Conservation (phyloP, 2,113 vertebrate genomes). For the Nesogale talazaci region DNA sequence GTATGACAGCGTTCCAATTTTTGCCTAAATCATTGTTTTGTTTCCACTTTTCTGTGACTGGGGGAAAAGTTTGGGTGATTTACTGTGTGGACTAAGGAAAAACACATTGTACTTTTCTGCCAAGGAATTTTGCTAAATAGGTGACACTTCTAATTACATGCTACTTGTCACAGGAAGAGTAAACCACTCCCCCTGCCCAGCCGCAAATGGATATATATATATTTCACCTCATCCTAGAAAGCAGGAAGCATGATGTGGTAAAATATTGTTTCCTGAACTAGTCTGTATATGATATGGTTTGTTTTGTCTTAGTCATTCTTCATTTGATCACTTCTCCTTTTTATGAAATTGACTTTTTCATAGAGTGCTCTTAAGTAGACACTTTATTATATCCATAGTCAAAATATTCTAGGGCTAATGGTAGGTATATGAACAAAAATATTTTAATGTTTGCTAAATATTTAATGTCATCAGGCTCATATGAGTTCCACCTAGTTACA, state of each 20-base stretch:
- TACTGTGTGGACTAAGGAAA: not conserved
- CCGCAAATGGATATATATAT: not conserved
- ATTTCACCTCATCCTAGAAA: not conserved
- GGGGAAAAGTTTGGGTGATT: not conserved
- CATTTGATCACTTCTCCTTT: not conserved
- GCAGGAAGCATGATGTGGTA: not conserved
- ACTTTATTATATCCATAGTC: constrained; percentile 79
- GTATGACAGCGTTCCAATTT: not conserved
- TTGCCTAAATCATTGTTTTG: constrained; percentile 22
- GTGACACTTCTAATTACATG: not conserved
- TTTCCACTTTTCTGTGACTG: constrained; percentile 46
- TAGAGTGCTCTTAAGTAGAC: constrained; percentile 39
- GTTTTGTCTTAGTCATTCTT: not conserved
- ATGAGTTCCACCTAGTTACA: constrained; percentile 88
- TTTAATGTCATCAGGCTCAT: constrained; percentile 93
- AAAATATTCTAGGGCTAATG: constrained; percentile 83
- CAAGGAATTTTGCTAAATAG: not conserved
- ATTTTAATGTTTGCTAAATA: constrained; percentile 86
- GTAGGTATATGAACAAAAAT: constrained; percentile 84
- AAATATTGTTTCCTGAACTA: not conserved
- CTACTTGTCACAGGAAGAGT: not conserved
- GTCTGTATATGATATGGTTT: not conserved
- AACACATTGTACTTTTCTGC: not conserved
- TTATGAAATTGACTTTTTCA: not conserved
- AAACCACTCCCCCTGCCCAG: no score